These are phyloP conservation scores for Heterodera schachtii DNA, from an alignment of 1,140 invertebrate genomes.

Conservation along the genomic window DNA sequence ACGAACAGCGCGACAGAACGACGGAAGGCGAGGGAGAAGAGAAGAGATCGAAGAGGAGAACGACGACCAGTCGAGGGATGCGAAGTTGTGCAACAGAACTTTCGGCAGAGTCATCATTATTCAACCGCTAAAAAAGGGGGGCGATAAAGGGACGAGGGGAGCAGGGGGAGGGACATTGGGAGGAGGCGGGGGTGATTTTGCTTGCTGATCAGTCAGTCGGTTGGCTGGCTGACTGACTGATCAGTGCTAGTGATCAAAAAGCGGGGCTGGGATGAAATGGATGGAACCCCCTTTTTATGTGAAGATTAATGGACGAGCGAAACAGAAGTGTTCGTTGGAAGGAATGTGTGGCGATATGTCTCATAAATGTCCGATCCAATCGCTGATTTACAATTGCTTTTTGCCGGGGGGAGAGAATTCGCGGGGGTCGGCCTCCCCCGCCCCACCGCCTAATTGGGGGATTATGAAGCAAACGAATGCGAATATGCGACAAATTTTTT, in stretches of 20 bases:
- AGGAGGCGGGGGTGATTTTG: no score
- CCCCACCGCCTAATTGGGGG: neutral
- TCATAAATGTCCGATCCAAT: neutral
- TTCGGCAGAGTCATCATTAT: neutral
- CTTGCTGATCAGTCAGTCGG: neutral
- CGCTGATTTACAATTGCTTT: neutral
- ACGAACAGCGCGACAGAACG: no score
- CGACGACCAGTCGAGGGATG: neutral
- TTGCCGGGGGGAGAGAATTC: neutral
- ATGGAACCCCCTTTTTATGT: neutral
- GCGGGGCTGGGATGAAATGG: neutral
- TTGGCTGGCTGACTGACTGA: neutral
- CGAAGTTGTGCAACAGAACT: neutral
- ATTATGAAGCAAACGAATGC: neutral
- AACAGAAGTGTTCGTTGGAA: neutral
- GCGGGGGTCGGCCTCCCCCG: no score
- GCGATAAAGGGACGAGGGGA: neutral
- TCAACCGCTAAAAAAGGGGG: neutral
- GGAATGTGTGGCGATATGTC: constrained; percentile 2
- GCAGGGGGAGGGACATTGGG: no score
- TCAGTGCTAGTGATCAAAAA: neutral
- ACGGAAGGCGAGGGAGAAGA: neutral
- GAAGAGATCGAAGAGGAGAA: no score
- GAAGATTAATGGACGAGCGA: neutral
- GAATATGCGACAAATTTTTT: neutral